Evolutionary conservation across 2,888 invertebrate genomes (phyloP), one percentile per base, ranked within the genome.

Genomic region (Parapristionchus giblindavisi): DNA sequence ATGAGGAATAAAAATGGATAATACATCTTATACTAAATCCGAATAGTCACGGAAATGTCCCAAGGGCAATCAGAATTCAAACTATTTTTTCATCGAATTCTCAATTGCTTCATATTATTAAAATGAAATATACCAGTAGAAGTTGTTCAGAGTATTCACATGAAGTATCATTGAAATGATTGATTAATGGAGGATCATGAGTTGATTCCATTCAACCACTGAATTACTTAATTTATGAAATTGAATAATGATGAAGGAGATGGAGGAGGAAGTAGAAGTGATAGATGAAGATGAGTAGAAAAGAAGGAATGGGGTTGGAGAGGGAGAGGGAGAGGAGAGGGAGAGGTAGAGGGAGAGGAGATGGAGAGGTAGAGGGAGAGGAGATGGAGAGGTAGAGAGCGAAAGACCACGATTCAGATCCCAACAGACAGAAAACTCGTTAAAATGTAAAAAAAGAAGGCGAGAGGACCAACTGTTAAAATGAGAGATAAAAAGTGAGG

Each of bases 81-180:
- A n/a, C n/a, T n/a, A 43, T 29, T 65, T 61, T 40, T 61, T 61
- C 40, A 27, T 65, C 43, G 40, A 43, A 6, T 17, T 43, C 24
- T 40, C 76, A 75, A 43, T 71, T 74, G 75, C 51, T 71, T 48
- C 74, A 70, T 75, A 77, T 74, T 74, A 65, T 14, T 43, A 43
- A 43, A 43, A 43, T 54, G 17, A 24, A 34, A 68, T 52, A 3
- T 1, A 68, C 68, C 68, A 68, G 29, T 24, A 68, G 27, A 4
- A 68, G 1, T 38, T 68, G 68, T 43, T 68, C 68, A 68, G 51
- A 34, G 52, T 68, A 68, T 21, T 32, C 34, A 27, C 68, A 68
- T 24, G 27, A 43, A n/a, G n/a, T 34, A n/a, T 60, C 60, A 21
- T 27, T 29, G n/a, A 36, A 27, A 17, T 29, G 43, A 65, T 40